A percentile compares a stretch with the other conserved stretches of the same genome.
These are phyloP conservation scores for Nymphalis c-album DNA, from an alignment of 2,888 invertebrate species.

Conservation along the genomic window DNA sequence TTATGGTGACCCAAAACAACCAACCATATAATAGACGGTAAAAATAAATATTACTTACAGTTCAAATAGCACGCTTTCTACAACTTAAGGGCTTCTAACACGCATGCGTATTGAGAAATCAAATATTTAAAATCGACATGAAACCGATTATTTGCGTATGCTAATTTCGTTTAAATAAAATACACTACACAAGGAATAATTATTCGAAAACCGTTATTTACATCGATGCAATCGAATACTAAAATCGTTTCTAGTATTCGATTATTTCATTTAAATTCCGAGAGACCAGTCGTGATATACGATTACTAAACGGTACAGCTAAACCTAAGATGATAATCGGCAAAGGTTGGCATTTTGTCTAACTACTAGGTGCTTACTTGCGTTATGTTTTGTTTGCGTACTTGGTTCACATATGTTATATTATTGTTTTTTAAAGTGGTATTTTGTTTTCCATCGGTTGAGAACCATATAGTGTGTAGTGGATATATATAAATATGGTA, in stretches of 20 bases:
- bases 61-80: slow-evolving; percentile 8
- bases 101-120: background rate
- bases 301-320: slow-evolving; percentile 17
- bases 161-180: slow-evolving; percentile 4
- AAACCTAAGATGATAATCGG: slow-evolving; percentile 18
- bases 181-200: background rate
- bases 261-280: background rate
- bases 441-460: no score
- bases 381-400: background rate
- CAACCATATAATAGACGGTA: background rate
- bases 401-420: no score
- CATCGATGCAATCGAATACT: background rate
- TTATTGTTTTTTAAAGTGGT: no score
- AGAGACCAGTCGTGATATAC: slow-evolving; percentile 7
- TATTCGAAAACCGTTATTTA: slow-evolving; percentile 5
- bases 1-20: background rate
- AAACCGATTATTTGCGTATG: slow-evolving; percentile 8
- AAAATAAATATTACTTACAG: slow-evolving; percentile 2
- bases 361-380: background rate
- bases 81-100: background rate
- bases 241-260: background rate
- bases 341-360: slow-evolving; percentile 18
- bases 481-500: no score
- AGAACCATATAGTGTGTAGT: no score
- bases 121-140: background rate